Evolutionary conservation across 2,113 vertebrate genomes (phyloP), one percentile per base, ranked within the genome.

Genomic region (Leucoraja erinaceus): DNA sequence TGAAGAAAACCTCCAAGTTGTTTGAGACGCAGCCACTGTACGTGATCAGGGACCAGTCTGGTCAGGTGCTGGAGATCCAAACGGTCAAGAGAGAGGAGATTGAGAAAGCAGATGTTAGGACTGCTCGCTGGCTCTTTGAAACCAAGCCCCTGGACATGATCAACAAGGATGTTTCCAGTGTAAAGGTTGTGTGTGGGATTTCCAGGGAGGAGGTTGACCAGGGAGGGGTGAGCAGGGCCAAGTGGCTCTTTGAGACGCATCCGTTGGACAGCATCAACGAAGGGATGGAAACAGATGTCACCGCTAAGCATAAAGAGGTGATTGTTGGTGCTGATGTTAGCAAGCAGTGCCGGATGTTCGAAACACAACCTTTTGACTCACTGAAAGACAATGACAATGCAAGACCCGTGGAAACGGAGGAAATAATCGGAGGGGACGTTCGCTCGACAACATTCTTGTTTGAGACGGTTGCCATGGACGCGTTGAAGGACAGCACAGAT

Each of bases 331-430:
- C 97, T 5, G 97, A 98, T 94, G 97, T 98, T 12, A 97, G 96
- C 75, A 96, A 96, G 94, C 98, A 98, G 94, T 97, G 97, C 94
- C 97, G 97, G 98, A 96, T 97, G 93, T 99, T 98, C 95, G 98
- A 98, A 95, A 98, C 97, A 0, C 97, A 97, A 93, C 96, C 97
- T 93, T 96, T 98, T 96, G 98, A 98, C 93, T 95, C 95, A 84
- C 95, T 98, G 77, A 98, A 97, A 95, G 97, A 98, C 93, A 94
- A 95, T 93, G 94, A 96, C 93, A 96, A 97, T 93, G 70, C 94
- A 94, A 95, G 83, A 38, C 86, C 94, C 93, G 7, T 94, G 38
- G 93, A 95, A 83, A 95, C 95, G 93, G 96, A 97, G 93, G 96
- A 97, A 93, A 96, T 98, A 93, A 95, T 98, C 93, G 96, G 97